These are phyloP conservation scores for Eira barbara DNA, from an alignment of 2,113 vertebrate genomes.

Conservation along the genomic window DNA sequence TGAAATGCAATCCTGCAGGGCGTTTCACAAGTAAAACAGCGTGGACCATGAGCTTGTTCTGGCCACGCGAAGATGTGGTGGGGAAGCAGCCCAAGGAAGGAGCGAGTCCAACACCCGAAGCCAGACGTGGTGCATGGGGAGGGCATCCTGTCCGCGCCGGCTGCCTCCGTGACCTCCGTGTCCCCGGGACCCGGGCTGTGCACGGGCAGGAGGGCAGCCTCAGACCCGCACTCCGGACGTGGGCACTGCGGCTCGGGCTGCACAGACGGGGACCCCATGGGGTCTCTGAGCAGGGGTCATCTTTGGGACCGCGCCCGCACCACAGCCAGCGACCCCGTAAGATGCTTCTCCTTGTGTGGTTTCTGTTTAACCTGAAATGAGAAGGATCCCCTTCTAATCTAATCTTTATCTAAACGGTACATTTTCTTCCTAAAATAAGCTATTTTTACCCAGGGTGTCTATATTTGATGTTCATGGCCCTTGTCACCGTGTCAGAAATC, in stretches of 20 bases:
- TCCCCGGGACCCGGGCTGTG: not conserved
- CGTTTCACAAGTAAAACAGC: not conserved
- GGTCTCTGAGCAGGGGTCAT: not conserved
- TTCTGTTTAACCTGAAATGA: not conserved
- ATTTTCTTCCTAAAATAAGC: not conserved
- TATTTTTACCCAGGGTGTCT: not conserved
- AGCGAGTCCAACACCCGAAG: rapidly evolving
- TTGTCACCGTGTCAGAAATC: not conserved
- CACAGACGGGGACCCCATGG: not conserved
- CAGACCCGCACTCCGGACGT: not conserved
- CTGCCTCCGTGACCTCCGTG: not conserved
- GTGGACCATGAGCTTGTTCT: rapidly evolving
- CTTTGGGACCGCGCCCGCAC: rapidly evolving
- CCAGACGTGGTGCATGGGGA: not conserved
- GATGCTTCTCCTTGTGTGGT: not conserved
- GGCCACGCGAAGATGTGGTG: not conserved
- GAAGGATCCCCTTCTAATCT: not conserved
- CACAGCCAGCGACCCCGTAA: not conserved
- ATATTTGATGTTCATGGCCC: not conserved
- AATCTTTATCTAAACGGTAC: not conserved
- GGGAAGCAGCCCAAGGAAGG: not conserved
- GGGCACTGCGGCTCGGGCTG: not conserved
- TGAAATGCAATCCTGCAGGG: not conserved
- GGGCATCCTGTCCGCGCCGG: rapidly evolving
- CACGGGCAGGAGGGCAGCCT: not conserved